Evolutionary conservation across 2,797 vertebrate genomes (phyloP), one percentile per base, ranked within the genome.

Genomic region (Coregonus suidteri): DNA sequence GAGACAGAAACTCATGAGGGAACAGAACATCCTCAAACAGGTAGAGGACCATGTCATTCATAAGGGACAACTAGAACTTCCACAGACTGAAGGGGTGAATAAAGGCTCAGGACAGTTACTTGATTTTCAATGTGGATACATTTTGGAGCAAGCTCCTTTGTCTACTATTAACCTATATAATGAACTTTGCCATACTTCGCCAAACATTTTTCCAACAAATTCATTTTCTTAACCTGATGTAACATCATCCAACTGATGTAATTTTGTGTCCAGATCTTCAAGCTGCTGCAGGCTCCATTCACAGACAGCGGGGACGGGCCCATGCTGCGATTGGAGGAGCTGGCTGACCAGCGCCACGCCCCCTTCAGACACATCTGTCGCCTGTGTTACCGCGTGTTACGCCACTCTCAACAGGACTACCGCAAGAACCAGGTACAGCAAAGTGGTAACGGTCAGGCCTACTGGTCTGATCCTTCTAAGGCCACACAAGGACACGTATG

Each of bases 1-100:
- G 20, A 91, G 98, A 7, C 98, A 99, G 88, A 99, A 99, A 84
- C 94, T 99, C 77, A 99, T 99, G 98, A 95, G 98, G 71, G 98
- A 99, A 73, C 98, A 99, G 92, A 99, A 99, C 81, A 99, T 99
- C 76, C 96, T 99, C 16, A 99, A 99, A 88, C 98, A 99, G 96
- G 98, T 97, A 37, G 88, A 15, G 56, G 31, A n/a, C 18, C 34
- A 14, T 25, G 5, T 74, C 30, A 62, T 13, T 34, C 30, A 13
- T 35, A 14, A n/a, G n/a, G 6, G 5, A 62, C n/a, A 6, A 47
- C 41, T 9, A 47, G 9, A 47, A 47, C 30, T 25, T 54, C 25
- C 56, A 6, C 18, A 18, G 4, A n/a, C 56, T 62, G n/a, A 62
- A 62, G 6, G 6, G 56, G n/a, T 62, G 56, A 62, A 18, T 15